Evolutionary conservation across 2,888 invertebrate genomes (phyloP).

Genomic region (Lepetodrilus schrolli): DNA sequence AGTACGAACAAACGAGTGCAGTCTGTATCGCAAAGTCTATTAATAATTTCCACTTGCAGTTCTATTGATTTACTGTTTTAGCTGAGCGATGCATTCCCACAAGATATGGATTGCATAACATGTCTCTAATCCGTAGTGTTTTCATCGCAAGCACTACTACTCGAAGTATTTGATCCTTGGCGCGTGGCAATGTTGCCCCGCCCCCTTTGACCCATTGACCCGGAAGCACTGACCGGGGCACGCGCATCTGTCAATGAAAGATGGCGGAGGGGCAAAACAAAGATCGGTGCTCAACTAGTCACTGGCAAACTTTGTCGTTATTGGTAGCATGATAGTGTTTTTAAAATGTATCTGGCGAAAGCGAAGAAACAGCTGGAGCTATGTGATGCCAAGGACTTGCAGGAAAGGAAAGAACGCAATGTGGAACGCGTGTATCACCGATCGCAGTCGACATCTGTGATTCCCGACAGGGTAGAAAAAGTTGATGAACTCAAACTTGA

Average conservation of each 20-base stretch:
- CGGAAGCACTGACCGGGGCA: conserved; percentile 31
- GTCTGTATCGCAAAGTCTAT: too few relatives aligned
- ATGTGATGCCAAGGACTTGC: conserved; percentile 52
- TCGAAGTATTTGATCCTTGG: conserved; percentile 23
- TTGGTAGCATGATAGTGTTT: conserved; percentile 10
- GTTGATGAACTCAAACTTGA: conserved; percentile 39
- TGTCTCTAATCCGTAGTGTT: neutral
- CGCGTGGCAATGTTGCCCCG: conserved; percentile 15
- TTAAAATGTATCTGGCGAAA: conserved; percentile 58
- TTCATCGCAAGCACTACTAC: too few relatives aligned
- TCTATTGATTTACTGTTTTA: too few relatives aligned
- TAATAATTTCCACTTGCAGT: too few relatives aligned
- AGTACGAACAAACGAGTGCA: too few relatives aligned
- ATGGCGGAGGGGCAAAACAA: conserved; percentile 26
- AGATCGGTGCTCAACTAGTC: conserved; percentile 11
- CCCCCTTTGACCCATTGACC: conserved; percentile 27
- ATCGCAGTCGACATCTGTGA: conserved; percentile 19
- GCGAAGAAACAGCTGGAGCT: conserved; percentile 57
- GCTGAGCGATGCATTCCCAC: too few relatives aligned
- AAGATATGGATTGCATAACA: too few relatives aligned
- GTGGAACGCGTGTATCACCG: conserved; percentile 45
- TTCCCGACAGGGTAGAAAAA: conserved; percentile 37
- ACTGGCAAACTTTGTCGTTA: conserved; percentile 14
- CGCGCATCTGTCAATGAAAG: conserved; percentile 29
- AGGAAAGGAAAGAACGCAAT: conserved; percentile 51